Percentiles rank a stretch among this genome's conserved stretches.
Conservation (phyloP, 2,888 invertebrate species). For the Formica aserva region DNA sequence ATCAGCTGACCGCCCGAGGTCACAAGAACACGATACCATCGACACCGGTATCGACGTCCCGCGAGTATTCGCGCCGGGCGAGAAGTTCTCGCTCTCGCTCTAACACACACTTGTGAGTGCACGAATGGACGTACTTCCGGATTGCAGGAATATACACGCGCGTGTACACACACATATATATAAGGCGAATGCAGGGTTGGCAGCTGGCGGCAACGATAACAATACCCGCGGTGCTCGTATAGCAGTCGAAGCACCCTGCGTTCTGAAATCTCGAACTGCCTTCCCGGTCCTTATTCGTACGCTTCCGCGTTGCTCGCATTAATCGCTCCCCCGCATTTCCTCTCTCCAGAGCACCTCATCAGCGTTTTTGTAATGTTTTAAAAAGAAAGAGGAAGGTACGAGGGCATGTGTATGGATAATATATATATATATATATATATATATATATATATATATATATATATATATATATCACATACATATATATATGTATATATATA, state of each 20-base stretch:
- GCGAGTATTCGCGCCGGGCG: constrained; percentile 22
- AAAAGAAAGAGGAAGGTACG: not conserved
- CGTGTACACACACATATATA: constrained; percentile 39
- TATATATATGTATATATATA: no score
- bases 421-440: no score
- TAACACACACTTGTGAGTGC: not conserved
- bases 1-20: constrained; percentile 57
- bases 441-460: no score
- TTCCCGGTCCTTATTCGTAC: constrained; percentile 73
- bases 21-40: constrained; percentile 37
- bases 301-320: constrained; percentile 72
- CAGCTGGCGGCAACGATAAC: constrained; percentile 81
- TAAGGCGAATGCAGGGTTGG: constrained; percentile 72
- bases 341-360: not conserved
- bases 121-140: constrained; percentile 58
- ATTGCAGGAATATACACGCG: constrained; percentile 53
- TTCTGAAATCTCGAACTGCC: constrained; percentile 78
- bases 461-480: no score
- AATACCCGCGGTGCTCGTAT: constrained; percentile 81
- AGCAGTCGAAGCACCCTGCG: constrained; percentile 70
- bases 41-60: constrained; percentile 34
- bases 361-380: constrained; percentile 40
- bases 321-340: constrained; percentile 66
- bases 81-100: constrained; percentile 29
- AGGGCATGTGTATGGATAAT: not conserved